Evolutionary conservation across 2,888 invertebrate genomes (phyloP).

Genomic region (Cephus spinipes): DNA sequence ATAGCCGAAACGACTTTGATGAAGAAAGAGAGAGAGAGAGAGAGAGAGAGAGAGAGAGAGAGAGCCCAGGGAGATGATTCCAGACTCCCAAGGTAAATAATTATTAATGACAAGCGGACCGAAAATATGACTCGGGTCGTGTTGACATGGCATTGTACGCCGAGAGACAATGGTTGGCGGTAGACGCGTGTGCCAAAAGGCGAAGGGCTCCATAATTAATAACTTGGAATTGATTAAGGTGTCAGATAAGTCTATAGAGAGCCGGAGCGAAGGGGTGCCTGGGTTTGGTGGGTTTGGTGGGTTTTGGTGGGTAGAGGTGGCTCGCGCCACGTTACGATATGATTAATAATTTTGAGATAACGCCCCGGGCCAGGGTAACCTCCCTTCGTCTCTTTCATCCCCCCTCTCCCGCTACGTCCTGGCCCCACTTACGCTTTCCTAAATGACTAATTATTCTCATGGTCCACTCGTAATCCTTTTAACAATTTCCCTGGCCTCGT

Average conservation of each 20-base stretch:
- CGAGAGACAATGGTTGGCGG: constrained; percentile 48
- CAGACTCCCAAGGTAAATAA: constrained; percentile 43
- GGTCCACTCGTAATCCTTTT: constrained; percentile 21
- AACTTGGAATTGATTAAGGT: constrained; percentile 65
- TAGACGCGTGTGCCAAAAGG: constrained; percentile 39
- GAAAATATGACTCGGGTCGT: constrained; percentile 55
- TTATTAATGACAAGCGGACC: constrained; percentile 52
- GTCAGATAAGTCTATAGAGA: constrained; percentile 65
- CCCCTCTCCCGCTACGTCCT: constrained; percentile 45
- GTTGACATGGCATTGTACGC: constrained; percentile 61
- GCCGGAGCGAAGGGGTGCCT: constrained; percentile 30
- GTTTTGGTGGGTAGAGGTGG: not conserved
- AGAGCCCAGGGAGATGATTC: not conserved
- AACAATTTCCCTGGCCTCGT: not conserved
- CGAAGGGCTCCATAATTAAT: constrained; percentile 53
- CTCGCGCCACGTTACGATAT: constrained; percentile 50
- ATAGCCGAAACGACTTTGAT: no score
- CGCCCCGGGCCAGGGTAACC: constrained; percentile 35
- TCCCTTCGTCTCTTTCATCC: constrained; percentile 34
- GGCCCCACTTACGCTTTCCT: constrained; percentile 61
- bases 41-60: constrained; percentile 13
- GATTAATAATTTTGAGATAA: constrained; percentile 65
- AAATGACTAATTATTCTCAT: constrained; percentile 62
- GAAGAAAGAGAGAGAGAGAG: constrained; percentile 11
- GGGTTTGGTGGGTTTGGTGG: not conserved